Percentiles rank a stretch among this genome's conserved stretches.
Evolutionary conservation across 2,797 vertebrate species (phyloP).

Genomic region (Tauraco hartlaubi): DNA sequence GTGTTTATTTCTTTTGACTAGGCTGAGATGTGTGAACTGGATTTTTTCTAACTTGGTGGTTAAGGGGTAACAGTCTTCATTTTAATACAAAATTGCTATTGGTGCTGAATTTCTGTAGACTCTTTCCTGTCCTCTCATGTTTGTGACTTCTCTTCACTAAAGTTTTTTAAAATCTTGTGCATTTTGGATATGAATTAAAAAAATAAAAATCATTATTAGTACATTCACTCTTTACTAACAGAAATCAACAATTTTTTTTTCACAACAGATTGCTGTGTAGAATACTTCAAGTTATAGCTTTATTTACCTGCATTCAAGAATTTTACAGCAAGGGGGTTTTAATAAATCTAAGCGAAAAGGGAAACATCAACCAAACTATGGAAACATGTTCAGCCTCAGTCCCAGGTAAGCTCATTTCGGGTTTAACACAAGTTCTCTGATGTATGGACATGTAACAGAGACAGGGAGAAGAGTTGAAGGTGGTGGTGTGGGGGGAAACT

Average conservation of each 20-base stretch:
- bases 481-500: neutral
- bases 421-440: neutral
- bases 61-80: neutral
- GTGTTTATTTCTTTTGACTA: constrained; percentile 14
- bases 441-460: neutral
- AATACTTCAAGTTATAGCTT: constrained; percentile 5
- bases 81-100: neutral
- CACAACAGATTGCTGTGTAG: neutral
- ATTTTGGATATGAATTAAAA: constrained; percentile 4
- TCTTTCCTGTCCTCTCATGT: neutral
- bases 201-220: neutral
- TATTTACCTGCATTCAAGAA: constrained; percentile 34
- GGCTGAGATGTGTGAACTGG: constrained; percentile 12
- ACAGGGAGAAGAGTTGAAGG: neutral
- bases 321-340: neutral
- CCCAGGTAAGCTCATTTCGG: neutral
- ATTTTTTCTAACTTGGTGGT: neutral
- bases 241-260: neutral
- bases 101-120: neutral
- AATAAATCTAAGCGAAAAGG: neutral
- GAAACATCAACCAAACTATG: neutral
- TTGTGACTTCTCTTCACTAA: constrained; percentile 27
- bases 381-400: neutral
- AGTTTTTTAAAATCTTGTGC: neutral
- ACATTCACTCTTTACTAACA: constrained; percentile 9